These are phyloP conservation scores for Morone saxatilis DNA, from an alignment of 2,113 vertebrate genomes.

Conservation along the genomic window DNA sequence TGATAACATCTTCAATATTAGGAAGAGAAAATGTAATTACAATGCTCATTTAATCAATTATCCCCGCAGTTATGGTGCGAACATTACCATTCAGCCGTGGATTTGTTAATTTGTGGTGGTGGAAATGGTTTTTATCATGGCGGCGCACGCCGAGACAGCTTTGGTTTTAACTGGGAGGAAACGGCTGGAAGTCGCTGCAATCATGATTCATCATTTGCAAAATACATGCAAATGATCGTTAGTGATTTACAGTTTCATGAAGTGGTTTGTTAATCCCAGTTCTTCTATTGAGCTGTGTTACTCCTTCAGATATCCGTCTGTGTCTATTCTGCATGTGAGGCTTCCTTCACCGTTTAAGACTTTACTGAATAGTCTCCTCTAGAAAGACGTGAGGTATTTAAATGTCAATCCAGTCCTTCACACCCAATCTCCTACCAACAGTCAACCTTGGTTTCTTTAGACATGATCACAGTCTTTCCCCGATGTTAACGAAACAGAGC, in stretches of 20 bases:
- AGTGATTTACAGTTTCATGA: constrained; percentile 9
- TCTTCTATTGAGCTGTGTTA: not conserved
- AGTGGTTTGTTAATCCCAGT: not conserved
- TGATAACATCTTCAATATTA: constrained; percentile 69
- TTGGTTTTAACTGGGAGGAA: not conserved
- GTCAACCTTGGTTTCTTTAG: not conserved
- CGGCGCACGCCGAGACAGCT: not conserved
- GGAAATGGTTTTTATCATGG: constrained; percentile 32
- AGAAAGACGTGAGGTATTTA: not conserved
- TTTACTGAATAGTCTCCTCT: not conserved
- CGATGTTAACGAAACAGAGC: not conserved
- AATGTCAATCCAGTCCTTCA: not conserved
- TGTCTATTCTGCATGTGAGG: not conserved
- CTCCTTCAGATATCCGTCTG: not conserved
- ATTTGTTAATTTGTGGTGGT: constrained; percentile 39
- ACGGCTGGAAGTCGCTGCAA: constrained; percentile 22
- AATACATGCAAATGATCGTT: constrained; percentile 25
- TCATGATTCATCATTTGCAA: constrained; percentile 36
- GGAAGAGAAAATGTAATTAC: constrained; percentile 72
- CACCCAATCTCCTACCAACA: not conserved
- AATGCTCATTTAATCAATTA: constrained; percentile 72
- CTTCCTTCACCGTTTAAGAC: not conserved
- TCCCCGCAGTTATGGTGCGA: constrained; percentile 36
- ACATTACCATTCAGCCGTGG: constrained; percentile 50
- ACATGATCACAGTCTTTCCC: not conserved